Evolutionary conservation across 2,888 invertebrate species (phyloP), one percentile per base, ranked within the genome.

Genomic region (Cataglyphis altisquamis): DNA sequence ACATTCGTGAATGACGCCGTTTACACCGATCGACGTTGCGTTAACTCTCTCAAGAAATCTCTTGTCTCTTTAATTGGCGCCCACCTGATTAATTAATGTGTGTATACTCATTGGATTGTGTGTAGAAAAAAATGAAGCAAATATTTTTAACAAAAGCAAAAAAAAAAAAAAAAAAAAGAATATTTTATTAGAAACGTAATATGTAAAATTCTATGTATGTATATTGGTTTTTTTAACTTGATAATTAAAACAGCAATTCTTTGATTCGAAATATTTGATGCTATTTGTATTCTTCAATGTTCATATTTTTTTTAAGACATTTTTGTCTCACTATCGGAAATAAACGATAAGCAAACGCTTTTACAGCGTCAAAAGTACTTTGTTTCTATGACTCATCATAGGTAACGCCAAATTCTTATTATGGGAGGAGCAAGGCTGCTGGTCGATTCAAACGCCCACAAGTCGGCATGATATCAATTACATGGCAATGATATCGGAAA

Each of bases 31-130:
- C 87, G 88, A 70, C 60, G 18, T 70, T 89, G 86, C 88, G 91
- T 88, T 92, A 93, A 93, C 91, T 92, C 89, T 87, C 36, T 83
- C 87, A 86, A 91, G 91, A 92, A 91, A 92, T 91, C 89, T 91
- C 88, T 89, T 85, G 89, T 1, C n/a, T 52, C 84, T 89, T 91
- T 92, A 91, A 92, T 92, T 92, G 90, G 91, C 85, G 32, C 6
- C 57, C 45, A 57, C 25, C 52, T 25, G 21, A 18, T 12, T 52
- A 67, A 12, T 3, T n/a, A 29, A 39, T 29, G n/a, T 18, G 36
- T 6, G 64, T 41, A 74, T 15, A 36, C 9, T 64, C 41, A 29
- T 74, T 25, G 5, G 15, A 25, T 25, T 21, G 36, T 29, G 15
- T 12, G 25, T 48, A 45, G 10, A 15, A 6, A 32, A n/a, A 45